A percentile compares a stretch with the other conserved stretches of the same genome.
phyloP scores from a whole-genome alignment of 1,140 invertebrate species.

The Bradysia coprophila region DNA sequence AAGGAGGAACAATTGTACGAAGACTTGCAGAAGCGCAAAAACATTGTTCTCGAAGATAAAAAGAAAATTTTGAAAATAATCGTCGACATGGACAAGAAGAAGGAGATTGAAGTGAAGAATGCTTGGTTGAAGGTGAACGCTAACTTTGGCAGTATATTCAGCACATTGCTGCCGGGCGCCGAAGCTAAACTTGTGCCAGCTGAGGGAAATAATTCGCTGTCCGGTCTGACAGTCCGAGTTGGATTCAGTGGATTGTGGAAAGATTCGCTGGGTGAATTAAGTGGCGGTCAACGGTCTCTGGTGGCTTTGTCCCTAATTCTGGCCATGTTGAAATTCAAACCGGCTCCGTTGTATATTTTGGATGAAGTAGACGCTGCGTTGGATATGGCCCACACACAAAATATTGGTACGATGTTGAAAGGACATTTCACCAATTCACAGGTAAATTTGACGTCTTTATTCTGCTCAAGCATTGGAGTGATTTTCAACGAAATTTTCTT shows the following conservation, averaged over 20 bases:
- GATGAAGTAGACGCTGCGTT: slow-evolving; percentile 98
- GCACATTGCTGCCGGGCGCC: slow-evolving; percentile 74
- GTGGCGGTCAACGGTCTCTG: slow-evolving; percentile 90
- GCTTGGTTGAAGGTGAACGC: slow-evolving; percentile 71
- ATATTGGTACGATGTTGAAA: slow-evolving; percentile 92
- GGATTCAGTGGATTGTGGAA: slow-evolving; percentile 92
- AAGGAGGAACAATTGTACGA: slow-evolving; percentile 76
- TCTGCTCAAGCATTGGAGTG: neutral
- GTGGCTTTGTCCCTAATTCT: slow-evolving; percentile 93
- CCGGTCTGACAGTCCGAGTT: slow-evolving; percentile 84
- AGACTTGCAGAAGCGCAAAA: slow-evolving; percentile 60
- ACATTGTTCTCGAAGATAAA: slow-evolving; percentile 75
- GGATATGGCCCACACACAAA: slow-evolving; percentile 96
- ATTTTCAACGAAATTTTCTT: too few species aligned
- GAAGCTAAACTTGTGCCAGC: slow-evolving; percentile 68
- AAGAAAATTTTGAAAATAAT: slow-evolving; percentile 68
- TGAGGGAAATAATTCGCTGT: slow-evolving; percentile 45
- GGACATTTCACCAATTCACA: slow-evolving; percentile 88
- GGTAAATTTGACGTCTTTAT: slow-evolving; percentile 30
- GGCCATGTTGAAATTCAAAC: slow-evolving; percentile 91
- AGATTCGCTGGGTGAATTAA: slow-evolving; percentile 87
- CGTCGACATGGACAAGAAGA: slow-evolving; percentile 74
- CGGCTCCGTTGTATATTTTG: slow-evolving; percentile 95
- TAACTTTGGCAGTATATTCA: slow-evolving; percentile 96
- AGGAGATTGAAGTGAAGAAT: slow-evolving; percentile 55